These are phyloP conservation scores for Sinosuthora webbiana DNA, from an alignment of 2,113 vertebrate species.

Conservation along the genomic window DNA sequence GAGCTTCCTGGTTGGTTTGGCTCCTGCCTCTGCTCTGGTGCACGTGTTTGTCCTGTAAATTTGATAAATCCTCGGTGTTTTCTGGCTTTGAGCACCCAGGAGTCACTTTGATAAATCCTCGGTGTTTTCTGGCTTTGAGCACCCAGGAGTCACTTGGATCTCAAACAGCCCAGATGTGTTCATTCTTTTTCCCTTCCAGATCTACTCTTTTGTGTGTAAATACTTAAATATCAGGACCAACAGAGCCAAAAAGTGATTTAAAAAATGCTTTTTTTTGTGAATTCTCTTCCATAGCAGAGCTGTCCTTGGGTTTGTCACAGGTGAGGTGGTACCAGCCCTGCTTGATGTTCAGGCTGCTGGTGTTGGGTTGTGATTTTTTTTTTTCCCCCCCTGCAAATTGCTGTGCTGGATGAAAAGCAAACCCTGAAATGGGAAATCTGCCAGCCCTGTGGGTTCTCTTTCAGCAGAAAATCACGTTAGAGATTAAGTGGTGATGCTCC, in stretches of 20 bases:
- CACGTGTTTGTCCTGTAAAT: not conserved
- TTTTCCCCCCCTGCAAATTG: not conserved
- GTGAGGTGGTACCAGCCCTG: not conserved
- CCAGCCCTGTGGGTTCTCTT: not conserved
- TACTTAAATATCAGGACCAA: rapidly evolving
- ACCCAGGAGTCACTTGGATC: not conserved
- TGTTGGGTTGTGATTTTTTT: not conserved
- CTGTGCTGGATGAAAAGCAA: not conserved
- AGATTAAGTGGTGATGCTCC: constrained; percentile 10
- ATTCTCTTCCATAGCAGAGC: not conserved
- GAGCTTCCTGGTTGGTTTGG: not conserved
- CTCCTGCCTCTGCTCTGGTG: not conserved
- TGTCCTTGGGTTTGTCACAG: not conserved
- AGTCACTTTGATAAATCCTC: not conserved
- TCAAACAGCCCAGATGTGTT: not conserved
- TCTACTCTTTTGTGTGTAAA: not conserved
- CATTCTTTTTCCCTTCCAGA: not conserved
- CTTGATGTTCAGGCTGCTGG: not conserved
- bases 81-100: not conserved
- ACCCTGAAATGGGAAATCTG: constrained; percentile 7
- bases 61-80: not conserved
- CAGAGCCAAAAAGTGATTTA: rapidly evolving
- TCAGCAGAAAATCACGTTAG: constrained; percentile 14
- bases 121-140: not conserved
- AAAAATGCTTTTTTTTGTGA: not conserved